Base-by-base conservation (phyloP, 2,888 invertebrate species). In the Hypsopygia costalis region DNA sequence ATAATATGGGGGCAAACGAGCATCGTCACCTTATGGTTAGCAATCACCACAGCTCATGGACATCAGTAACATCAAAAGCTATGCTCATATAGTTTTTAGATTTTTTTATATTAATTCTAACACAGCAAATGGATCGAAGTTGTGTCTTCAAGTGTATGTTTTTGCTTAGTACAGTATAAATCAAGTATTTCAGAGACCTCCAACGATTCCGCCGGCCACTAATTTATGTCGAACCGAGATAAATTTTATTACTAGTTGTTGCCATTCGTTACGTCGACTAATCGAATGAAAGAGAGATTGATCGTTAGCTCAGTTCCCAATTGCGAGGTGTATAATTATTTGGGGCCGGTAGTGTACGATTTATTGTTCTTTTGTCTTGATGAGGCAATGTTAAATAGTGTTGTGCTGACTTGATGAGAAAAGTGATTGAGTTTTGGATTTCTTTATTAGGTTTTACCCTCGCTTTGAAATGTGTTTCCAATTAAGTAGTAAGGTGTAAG, bases 181-280 rank as follows among this genome's bases (percentile, higher is more conserved):
- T 34, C 34, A 34, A 34, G 34, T 9, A 35, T 12, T 10, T 31
- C 31, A 31, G 31, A 6, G 31, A 11, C 11, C 31, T 29, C 11
- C 11, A 11, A 8, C 12, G 31, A 31, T 31, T 31, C 31, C 12
- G 31, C 7, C 31, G 6, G 12, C 38, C 43, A 21, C 38, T 45
- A 49, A 50, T 50, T 51, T 48, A 48, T 41, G 42, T 41, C 40
- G 44, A 40, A 37, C 29, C 37, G 28, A 22, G 42, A 43, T 29
- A 29, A 11, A 30, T 30, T 11, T 30, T 30, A 30, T 30, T 30
- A 30, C 30, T 30, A 30, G 30, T 11, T 30, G 11, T 11, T 11
- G 6, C 30, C 30, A 11, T 30, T 6, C 10, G 30, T 30, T 30
- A 25, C 25, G 16, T 16, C 31, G 31, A 31, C 31, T 31, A 31